Conservation (phyloP, 2,113 vertebrate genomes). For the Leuciscus idus region DNA sequence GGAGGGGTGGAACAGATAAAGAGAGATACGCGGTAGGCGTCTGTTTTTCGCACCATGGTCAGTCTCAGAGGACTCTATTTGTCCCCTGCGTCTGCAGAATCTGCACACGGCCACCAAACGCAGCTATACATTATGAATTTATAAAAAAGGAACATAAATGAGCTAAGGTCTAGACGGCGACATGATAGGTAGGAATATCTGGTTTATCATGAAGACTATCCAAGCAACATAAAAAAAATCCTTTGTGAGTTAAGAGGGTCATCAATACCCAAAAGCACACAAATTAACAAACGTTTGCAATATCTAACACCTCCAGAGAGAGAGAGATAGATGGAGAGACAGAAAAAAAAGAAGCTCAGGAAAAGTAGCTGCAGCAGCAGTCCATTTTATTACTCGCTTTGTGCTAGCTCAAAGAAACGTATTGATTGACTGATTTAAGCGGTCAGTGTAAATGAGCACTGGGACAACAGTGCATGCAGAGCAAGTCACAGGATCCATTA, state of each 20-base stretch:
- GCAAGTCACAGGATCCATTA: constrained; percentile 28
- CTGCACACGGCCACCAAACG: not conserved
- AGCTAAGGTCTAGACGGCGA: not conserved
- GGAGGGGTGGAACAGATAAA: constrained; percentile 3
- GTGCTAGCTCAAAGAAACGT: constrained; percentile 36
- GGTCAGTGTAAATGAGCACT: constrained; percentile 42
- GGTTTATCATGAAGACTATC: not conserved
- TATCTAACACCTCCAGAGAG: constrained; percentile 9
- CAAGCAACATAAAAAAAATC: not conserved
- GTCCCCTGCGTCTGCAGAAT: constrained; percentile 40
- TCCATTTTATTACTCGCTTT: constrained; percentile 51
- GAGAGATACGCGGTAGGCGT: constrained; percentile 9
- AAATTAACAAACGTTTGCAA: constrained; percentile 30
- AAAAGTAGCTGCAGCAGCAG: constrained; percentile 21
- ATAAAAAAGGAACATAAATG: constrained; percentile 16
- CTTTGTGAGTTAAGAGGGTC: constrained; percentile 17
- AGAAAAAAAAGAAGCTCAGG: not conserved
- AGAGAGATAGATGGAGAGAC: not conserved
- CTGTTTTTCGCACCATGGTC: constrained; percentile 7
- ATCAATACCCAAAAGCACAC: constrained; percentile 8
- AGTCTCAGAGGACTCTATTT: constrained; percentile 44
- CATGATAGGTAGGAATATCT: not conserved
- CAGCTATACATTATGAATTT: constrained; percentile 51
- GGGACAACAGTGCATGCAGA: constrained; percentile 25
- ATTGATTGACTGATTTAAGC: constrained; percentile 52